phyloP scores from a whole-genome alignment of 2,797 vertebrate species.

The Sebastes itinus region DNA sequence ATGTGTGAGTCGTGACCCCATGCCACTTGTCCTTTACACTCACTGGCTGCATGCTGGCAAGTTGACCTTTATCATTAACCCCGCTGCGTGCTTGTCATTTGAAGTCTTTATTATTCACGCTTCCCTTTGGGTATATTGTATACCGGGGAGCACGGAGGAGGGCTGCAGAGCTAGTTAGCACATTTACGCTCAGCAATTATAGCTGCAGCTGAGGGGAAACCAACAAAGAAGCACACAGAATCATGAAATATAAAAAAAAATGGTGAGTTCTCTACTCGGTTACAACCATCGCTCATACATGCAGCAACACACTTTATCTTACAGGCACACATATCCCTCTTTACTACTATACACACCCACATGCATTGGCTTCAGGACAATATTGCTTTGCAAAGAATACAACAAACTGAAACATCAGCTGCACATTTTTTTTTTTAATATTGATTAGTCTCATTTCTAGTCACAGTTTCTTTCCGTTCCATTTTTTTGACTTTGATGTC shows the following conservation, averaged over 20 bases:
- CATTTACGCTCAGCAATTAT: conserved; percentile 48
- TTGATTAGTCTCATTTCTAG: conserved; percentile 24
- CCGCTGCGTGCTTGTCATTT: conserved; percentile 83
- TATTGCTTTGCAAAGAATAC: conserved; percentile 16
- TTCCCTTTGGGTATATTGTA: conserved; percentile 71
- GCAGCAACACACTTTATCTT: conserved; percentile 16
- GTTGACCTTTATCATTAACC: conserved; percentile 87
- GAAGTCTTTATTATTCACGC: conserved; percentile 83
- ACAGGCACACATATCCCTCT: conserved; percentile 8
- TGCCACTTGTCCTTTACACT: conserved; percentile 84
- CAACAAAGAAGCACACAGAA: neutral
- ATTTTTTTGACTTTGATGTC: conserved; percentile 36
- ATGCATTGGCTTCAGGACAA: conserved; percentile 16
- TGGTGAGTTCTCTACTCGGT: neutral
- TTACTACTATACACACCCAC: conserved; percentile 14
- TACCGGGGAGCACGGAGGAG: conserved; percentile 40
- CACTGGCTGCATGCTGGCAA: conserved; percentile 77
- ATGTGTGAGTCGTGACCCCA: conserved; percentile 77
- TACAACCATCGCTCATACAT: neutral
- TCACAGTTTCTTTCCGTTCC: conserved; percentile 9
- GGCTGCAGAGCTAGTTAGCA: conserved; percentile 49
- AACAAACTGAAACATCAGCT: conserved; percentile 6
- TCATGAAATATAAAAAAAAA: neutral
- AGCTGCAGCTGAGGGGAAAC: conserved; percentile 19
- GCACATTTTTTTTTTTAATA: neutral